Evolutionary conservation across 1,140 invertebrate genomes (phyloP), one percentile per base, ranked within the genome.

Genomic region (Pogonus chalceus): DNA sequence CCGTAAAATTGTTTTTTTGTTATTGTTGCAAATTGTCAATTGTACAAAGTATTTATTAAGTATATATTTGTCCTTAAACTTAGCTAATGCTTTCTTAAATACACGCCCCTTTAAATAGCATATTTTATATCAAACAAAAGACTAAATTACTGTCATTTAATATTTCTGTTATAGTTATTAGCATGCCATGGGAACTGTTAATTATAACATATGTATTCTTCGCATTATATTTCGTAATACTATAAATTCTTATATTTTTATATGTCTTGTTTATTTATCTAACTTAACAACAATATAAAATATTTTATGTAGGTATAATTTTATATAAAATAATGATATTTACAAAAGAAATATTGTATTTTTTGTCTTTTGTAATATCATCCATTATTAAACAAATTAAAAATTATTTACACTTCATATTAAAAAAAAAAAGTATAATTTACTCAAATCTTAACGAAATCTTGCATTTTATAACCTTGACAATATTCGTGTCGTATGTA

Each of bases 81-180:
- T 43, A 43, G 3, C 37, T 43, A 43, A 43, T 43, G 18, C 9
- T 31, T 43, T 43, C 9, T 18, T 43, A 43, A 18, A 43, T 18
- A 43, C 9, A 4, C 26, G 26, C 14, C 7, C 4, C 4, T 31
- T 4, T 31, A 31, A 31, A 18, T 43, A 43, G 9, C 18, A 43
- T 18, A 18, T 43, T 43, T 43, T 12, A 43, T 43, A 43, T 9
- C 3, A 43, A 18, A 43, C 37, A 43, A 43, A 12, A 43, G 37
- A 43, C 9, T 10, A 9, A 18, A 43, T 43, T 43, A 43, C 37
- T 43, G 37, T 43, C 9, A 43, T 43, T 43, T 43, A 12, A 43
- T 18, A 12, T 9, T 43, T 9, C 18, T 43, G 37, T 43, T 43
- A 43, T 43, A 43, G 37, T 43, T 43, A 43, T 43, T 43, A 43